phyloP scores from a whole-genome alignment of 2,113 vertebrate species.

The Bufo gargarizans region DNA sequence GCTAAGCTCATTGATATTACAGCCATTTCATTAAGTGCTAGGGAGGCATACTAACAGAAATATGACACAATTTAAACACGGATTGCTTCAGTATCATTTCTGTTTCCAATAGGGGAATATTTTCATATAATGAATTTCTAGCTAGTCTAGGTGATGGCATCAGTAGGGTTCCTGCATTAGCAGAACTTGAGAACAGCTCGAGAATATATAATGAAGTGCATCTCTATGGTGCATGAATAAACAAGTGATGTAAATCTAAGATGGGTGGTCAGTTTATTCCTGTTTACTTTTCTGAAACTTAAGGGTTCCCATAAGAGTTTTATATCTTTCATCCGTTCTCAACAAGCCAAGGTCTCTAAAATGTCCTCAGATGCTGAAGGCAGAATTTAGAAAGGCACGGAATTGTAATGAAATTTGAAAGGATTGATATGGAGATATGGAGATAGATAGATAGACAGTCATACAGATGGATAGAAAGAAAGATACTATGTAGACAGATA shows the following conservation, averaged over 20 bases:
- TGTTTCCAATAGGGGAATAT: constrained; percentile 20
- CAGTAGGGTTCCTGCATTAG: constrained; percentile 30
- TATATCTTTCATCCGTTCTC: neutral
- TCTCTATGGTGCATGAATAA: constrained; percentile 37
- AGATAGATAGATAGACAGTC: neutral
- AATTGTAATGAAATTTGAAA: too few species aligned
- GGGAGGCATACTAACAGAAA: neutral
- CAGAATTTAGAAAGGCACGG: neutral
- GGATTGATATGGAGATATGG: neutral
- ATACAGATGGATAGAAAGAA: neutral
- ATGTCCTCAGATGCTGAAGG: neutral
- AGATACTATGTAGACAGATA: too few species aligned
- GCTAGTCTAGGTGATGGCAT: constrained; percentile 38
- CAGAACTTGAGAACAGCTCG: neutral
- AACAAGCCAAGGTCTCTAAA: neutral
- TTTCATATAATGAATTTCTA: constrained; percentile 38
- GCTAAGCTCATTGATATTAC: constrained; percentile 40
- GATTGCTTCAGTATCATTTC: constrained; percentile 39
- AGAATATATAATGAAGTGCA: constrained; percentile 40
- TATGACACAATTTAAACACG: constrained; percentile 29
- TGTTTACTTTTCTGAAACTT: constrained; percentile 21
- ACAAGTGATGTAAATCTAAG: constrained; percentile 16
- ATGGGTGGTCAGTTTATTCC: constrained; percentile 31
- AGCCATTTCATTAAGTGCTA: constrained; percentile 31
- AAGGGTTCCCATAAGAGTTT: neutral